These are phyloP conservation scores for Tetrao urogallus DNA, from an alignment of 2,113 vertebrate species.

Conservation along the genomic window DNA sequence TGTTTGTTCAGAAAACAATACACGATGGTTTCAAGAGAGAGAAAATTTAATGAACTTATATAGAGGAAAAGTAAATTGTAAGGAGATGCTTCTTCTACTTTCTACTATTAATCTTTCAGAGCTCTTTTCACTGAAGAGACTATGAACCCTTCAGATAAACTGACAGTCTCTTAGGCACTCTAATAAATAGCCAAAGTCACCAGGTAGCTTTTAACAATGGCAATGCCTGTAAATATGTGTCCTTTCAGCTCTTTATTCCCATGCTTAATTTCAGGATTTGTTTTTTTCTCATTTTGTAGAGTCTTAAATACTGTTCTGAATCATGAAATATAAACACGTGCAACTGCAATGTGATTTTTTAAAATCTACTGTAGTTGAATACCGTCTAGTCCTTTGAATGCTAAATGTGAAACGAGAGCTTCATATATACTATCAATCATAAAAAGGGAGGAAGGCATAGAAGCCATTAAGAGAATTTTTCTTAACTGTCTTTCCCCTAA, in stretches of 20 bases:
- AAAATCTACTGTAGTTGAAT: not conserved
- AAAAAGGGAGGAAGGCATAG: not conserved
- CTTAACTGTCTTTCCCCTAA: not conserved
- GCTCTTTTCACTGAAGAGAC: not conserved
- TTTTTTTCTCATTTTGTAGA: not conserved
- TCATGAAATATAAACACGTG: not conserved
- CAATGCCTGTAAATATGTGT: not conserved
- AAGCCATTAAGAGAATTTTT: not conserved
- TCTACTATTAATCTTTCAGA: not conserved
- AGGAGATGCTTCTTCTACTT: not conserved
- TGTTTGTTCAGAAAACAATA: slow-evolving; percentile 31
- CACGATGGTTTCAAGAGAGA: not conserved
- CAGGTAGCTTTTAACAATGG: not conserved
- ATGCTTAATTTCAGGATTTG: not conserved
- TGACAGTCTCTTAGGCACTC: not conserved
- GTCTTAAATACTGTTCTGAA: not conserved
- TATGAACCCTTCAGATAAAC: not conserved
- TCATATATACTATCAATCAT: not conserved
- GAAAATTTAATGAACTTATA: slow-evolving; percentile 1
- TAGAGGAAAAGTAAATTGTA: not conserved
- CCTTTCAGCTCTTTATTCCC: not conserved
- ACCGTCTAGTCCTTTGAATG: not conserved
- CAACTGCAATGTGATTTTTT: not conserved
- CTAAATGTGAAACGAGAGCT: not conserved
- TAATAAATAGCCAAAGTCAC: not conserved